phyloP scores from a whole-genome alignment of 2,797 vertebrate species.

The Silurus lanzhouensis region DNA sequence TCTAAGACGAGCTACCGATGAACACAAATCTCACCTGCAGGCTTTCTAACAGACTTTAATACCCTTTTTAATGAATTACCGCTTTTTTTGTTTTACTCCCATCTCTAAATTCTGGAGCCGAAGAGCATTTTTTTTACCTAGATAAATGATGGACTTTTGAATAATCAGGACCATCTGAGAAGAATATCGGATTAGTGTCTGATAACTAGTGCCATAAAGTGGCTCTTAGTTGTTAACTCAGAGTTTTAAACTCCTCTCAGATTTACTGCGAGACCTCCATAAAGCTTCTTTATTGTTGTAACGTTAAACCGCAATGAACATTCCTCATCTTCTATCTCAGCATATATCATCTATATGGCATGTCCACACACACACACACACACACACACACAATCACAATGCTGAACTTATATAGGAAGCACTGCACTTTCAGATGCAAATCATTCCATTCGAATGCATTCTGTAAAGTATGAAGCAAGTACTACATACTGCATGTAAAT shows the following conservation, averaged over 20 bases:
- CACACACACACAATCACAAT: background rate
- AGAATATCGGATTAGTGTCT: slow-evolving; percentile 3
- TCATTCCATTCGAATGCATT: background rate
- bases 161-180: slow-evolving; percentile 1
- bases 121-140: background rate
- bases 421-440: background rate
- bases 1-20: background rate
- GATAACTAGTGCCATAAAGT: background rate
- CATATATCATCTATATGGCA: slow-evolving; percentile 59
- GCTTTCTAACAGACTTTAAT: background rate
- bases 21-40: background rate
- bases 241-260: slow-evolving; percentile 46
- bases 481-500: background rate
- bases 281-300: slow-evolving; percentile 81
- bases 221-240: slow-evolving; percentile 1
- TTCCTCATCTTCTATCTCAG: slow-evolving; percentile 56
- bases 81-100: slow-evolving; percentile 1
- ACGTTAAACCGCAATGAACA: slow-evolving; percentile 63
- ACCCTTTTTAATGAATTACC: background rate
- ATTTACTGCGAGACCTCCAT: slow-evolving; percentile 74
- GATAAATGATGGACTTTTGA: background rate
- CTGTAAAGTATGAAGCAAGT: background rate
- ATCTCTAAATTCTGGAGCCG: background rate
- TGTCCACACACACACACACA: slow-evolving; percentile 4
- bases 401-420: background rate